Conservation (phyloP, 2,888 invertebrate species). For the Steinernema carpocapsae region DNA sequence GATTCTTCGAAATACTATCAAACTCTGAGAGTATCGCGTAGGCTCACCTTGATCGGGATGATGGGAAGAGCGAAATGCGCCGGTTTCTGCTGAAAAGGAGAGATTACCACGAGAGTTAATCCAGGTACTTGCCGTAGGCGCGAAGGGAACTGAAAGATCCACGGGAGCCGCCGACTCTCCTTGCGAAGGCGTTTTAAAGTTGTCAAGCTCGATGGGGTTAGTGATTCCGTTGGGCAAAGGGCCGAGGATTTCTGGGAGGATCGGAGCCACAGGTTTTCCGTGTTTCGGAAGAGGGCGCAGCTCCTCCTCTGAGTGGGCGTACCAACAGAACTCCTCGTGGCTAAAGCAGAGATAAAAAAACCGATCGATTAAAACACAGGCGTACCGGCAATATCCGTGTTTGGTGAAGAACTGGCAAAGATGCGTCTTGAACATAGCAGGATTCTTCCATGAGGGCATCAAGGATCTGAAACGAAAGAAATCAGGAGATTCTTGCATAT, state of each 20-base stretch:
- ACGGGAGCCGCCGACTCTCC: background rate
- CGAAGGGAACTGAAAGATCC: slow-evolving; percentile 13
- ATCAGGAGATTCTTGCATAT: background rate
- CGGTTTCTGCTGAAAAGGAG: background rate
- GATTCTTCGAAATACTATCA: too few relatives aligned
- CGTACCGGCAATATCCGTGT: slow-evolving; percentile 29
- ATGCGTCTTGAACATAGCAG: slow-evolving; percentile 27
- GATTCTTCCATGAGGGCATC: slow-evolving; percentile 33
- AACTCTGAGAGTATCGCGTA: too few relatives aligned
- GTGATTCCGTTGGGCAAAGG: slow-evolving; percentile 7
- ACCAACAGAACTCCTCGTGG: slow-evolving; percentile 33
- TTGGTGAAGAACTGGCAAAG: slow-evolving; percentile 32
- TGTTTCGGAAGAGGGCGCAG: slow-evolving; percentile 25
- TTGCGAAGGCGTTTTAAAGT: slow-evolving; percentile 11
- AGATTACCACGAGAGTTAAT: too few relatives aligned
- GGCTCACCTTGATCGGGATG: background rate
- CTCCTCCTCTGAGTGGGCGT: slow-evolving; percentile 25
- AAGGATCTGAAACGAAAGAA: slow-evolving; percentile 1
- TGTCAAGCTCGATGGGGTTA: slow-evolving; percentile 11
- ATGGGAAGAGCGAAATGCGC: slow-evolving; percentile 26
- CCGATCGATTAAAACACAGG: background rate
- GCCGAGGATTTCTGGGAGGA: slow-evolving; percentile 24
- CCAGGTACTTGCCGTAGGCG: background rate
- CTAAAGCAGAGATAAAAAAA: background rate
- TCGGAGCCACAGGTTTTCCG: slow-evolving; percentile 14